Percentiles rank a stretch among this genome's conserved stretches.
phyloP scores from a whole-genome alignment of 2,113 vertebrate species.

The Chlorodrepanis virens region DNA sequence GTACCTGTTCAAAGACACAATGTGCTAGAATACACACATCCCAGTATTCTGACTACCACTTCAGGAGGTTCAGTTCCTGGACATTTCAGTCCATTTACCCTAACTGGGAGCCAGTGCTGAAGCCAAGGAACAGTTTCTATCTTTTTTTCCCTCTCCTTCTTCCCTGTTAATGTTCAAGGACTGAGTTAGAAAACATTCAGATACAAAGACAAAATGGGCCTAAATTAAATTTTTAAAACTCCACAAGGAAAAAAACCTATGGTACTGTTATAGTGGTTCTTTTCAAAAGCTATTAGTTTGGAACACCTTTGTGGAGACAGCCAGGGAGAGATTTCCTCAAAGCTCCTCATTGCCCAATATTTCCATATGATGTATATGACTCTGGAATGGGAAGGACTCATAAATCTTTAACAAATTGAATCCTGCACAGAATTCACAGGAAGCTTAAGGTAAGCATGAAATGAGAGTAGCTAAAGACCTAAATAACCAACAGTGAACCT shows the following conservation, averaged over 20 bases:
- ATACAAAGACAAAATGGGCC: neutral
- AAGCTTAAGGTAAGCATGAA: neutral
- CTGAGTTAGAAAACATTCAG: neutral
- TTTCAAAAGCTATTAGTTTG: neutral
- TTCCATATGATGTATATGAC: conserved; percentile 27
- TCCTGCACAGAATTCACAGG: neutral
- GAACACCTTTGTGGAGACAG: neutral
- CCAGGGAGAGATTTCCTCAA: neutral
- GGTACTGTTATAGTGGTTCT: neutral
- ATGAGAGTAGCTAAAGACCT: neutral
- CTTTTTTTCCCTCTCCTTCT: neutral
- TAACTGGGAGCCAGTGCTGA: neutral
- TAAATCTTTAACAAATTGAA: conserved; percentile 43
- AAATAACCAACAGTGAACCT: neutral
- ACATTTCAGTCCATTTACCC: neutral
- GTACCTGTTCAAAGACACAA: neutral
- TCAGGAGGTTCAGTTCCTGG: neutral
- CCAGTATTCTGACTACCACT: neutral
- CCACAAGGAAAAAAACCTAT: neutral
- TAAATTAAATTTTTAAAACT: neutral
- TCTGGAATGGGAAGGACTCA: conserved; percentile 6
- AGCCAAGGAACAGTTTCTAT: neutral
- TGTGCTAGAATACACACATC: neutral
- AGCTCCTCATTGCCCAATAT: conserved; percentile 6
- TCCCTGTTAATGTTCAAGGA: neutral